A percentile compares a stretch with the other conserved stretches of the same genome.
phyloP scores from a whole-genome alignment of 1,140 invertebrate genomes.

The Drosophila parabipectinata region DNA sequence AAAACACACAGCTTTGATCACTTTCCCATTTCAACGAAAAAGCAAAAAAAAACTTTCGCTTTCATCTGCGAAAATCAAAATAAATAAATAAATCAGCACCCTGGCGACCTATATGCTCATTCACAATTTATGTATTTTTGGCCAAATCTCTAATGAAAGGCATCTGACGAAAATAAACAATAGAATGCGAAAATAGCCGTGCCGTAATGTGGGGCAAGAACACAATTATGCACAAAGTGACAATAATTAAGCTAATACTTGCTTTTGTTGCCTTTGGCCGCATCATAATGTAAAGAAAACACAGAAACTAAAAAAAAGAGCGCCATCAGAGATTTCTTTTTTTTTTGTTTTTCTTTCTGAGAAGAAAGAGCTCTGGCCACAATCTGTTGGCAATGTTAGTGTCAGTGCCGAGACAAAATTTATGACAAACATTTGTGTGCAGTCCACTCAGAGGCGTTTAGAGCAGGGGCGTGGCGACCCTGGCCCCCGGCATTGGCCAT shows the following conservation, averaged over 20 bases:
- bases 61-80: slow-evolving; percentile 40
- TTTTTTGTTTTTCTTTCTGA: background rate
- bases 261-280: slow-evolving; percentile 17
- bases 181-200: slow-evolving; percentile 32
- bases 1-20: background rate
- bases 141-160: slow-evolving; percentile 51
- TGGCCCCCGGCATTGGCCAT: slow-evolving; percentile 48
- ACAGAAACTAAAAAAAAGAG: slow-evolving; percentile 14
- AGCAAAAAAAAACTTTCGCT: slow-evolving; percentile 59
- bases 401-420: slow-evolving; percentile 59
- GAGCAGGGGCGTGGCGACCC: slow-evolving; percentile 35
- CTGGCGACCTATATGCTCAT: slow-evolving; percentile 39
- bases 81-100: slow-evolving; percentile 30
- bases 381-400: slow-evolving; percentile 51
- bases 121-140: slow-evolving; percentile 58
- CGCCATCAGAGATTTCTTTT: background rate
- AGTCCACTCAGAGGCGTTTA: slow-evolving; percentile 10
- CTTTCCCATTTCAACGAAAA: slow-evolving; percentile 9
- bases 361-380: background rate
- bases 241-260: slow-evolving; percentile 33
- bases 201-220: slow-evolving; percentile 41
- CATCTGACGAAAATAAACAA: slow-evolving; percentile 48
- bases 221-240: slow-evolving; percentile 28
- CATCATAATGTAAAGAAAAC: slow-evolving; percentile 22
- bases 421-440: slow-evolving; percentile 66